phyloP scores from a whole-genome alignment of 1,140 invertebrate species.

The Colletes latitarsis region DNA sequence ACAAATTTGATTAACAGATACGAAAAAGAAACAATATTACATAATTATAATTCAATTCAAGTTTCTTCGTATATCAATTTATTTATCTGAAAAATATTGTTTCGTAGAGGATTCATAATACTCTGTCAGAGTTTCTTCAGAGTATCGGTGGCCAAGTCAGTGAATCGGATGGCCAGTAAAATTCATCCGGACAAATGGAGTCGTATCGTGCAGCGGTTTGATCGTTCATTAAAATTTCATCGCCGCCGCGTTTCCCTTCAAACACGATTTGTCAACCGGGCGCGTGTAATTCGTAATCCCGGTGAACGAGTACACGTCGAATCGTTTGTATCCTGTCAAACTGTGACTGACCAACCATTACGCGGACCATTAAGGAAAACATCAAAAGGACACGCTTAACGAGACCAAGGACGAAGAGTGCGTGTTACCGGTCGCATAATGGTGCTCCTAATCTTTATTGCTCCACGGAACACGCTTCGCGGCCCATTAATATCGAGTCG shows the following conservation, averaged over 20 bases:
- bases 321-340: background rate
- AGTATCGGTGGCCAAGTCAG: background rate
- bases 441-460: slow-evolving; percentile 23
- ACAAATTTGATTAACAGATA: too few species aligned
- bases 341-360: slow-evolving; percentile 9
- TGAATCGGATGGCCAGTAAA: too few species aligned
- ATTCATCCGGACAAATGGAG: too few species aligned
- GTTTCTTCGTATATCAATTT: too few species aligned
- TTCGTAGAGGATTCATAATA: too few species aligned
- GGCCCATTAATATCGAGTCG: background rate
- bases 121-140: background rate
- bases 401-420: background rate
- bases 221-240: background rate
- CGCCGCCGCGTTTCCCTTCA: background rate
- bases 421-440: slow-evolving; percentile 5
- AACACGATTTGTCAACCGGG: background rate
- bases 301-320: background rate
- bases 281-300: background rate
- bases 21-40: too few species aligned
- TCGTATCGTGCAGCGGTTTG: background rate
- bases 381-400: background rate
- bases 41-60: too few species aligned
- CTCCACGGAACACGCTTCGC: background rate
- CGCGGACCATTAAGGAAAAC: background rate
- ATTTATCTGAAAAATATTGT: too few species aligned